phyloP scores from a whole-genome alignment of 2,888 invertebrate genomes.

The Drosophila infuscata region DNA sequence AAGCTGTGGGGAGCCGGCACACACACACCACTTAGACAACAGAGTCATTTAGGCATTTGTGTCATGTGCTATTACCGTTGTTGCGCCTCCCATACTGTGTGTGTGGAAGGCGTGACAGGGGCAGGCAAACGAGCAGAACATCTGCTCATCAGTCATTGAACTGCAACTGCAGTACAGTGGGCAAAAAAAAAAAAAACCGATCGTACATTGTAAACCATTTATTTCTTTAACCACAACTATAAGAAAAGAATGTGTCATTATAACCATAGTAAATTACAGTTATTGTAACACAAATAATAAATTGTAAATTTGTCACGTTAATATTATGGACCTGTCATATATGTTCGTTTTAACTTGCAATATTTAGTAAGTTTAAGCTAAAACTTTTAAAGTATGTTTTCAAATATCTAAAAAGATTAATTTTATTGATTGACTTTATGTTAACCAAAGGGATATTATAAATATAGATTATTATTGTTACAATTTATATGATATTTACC shows the following conservation, averaged over 20 bases:
- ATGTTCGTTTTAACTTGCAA: not conserved
- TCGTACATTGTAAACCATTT: not conserved
- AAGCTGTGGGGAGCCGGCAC: conserved; percentile 59
- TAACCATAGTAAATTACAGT: not conserved
- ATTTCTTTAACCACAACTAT: not conserved
- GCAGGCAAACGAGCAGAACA: conserved; percentile 52
- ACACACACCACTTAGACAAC: conserved; percentile 15
- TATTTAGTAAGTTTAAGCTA: not conserved
- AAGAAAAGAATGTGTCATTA: not conserved
- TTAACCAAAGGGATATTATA: not conserved
- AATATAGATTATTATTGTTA: not conserved
- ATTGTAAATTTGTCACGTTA: no score
- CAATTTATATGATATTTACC: not conserved
- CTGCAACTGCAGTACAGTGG: conserved; percentile 63
- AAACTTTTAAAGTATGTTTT: not conserved
- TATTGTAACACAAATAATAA: not conserved
- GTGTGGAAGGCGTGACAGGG: conserved; percentile 41
- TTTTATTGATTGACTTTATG: not conserved
- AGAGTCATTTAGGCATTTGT: conserved; percentile 64
- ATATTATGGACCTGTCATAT: not conserved
- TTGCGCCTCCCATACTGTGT: conserved; percentile 41
- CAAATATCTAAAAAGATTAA: not conserved
- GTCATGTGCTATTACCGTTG: conserved; percentile 72
- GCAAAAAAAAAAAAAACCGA: not conserved
- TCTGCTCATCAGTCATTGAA: conserved; percentile 70